These are phyloP conservation scores for Cochlearius cochlearius DNA, from an alignment of 2,113 vertebrate species.

Conservation along the genomic window DNA sequence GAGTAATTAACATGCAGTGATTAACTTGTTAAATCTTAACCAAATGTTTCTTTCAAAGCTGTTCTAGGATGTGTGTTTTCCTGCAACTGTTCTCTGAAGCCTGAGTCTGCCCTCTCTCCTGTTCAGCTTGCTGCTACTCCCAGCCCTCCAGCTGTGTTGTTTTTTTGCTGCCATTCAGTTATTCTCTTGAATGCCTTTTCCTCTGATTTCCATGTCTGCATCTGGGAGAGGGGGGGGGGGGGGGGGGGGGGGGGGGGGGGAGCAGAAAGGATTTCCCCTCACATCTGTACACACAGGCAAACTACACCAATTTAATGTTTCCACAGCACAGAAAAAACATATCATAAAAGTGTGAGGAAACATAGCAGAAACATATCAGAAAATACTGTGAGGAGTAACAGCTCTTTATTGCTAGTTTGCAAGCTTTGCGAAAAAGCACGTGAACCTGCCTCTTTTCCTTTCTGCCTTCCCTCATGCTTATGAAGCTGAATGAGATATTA, in stretches of 20 bases:
- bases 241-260: fast-evolving
- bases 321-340: background rate
- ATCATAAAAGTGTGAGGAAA: background rate
- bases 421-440: background rate
- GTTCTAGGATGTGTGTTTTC: background rate
- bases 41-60: background rate
- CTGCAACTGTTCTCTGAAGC: background rate
- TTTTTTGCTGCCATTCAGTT: background rate
- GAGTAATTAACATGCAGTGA: background rate
- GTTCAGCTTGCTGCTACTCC: background rate
- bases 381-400: background rate
- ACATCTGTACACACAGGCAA: background rate
- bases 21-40: background rate
- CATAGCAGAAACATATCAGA: background rate
- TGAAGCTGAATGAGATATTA: conserved; percentile 62
- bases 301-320: background rate
- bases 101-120: background rate
- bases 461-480: background rate
- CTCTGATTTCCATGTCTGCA: background rate
- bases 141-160: background rate
- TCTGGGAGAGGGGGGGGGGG: background rate
- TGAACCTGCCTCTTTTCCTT: background rate
- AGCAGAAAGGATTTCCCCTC: background rate
- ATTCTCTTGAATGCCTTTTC: background rate
- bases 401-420: background rate